Evolutionary conservation across 37 sponge, comb jelly and placozoan genomes (phyloP).

Genomic region (Chondrilla cf. caribensis): DNA sequence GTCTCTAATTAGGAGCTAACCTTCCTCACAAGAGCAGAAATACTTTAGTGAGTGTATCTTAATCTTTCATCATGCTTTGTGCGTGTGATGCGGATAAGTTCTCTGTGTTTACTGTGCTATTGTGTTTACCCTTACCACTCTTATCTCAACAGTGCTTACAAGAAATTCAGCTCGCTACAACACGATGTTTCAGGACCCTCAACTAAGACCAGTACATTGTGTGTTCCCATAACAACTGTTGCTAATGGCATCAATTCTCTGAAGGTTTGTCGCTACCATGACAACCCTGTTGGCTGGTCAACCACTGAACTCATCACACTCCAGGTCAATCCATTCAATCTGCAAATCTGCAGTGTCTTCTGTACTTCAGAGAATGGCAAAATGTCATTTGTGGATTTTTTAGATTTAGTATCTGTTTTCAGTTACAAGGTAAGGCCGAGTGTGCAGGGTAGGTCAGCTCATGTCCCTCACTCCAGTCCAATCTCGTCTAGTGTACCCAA

Average conservation of each 20-base stretch:
- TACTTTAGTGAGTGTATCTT: not conserved
- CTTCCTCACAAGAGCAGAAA: not conserved
- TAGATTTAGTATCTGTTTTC: not conserved
- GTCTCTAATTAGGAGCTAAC: not conserved
- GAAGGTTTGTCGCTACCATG: not conserved
- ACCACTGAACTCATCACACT: not conserved
- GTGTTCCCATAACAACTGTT: not conserved
- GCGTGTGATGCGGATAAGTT: not conserved
- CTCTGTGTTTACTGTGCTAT: not conserved
- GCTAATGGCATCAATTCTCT: not conserved
- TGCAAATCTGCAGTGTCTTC: not conserved
- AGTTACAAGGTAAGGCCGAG: not conserved
- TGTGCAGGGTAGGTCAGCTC: no score
- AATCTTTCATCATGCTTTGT: no score
- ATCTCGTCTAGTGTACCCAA: not conserved
- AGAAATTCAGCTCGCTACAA: not conserved
- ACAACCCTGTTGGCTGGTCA: not conserved
- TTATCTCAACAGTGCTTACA: not conserved
- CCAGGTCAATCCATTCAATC: not conserved
- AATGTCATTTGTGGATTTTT: not conserved
- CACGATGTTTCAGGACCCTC: not conserved
- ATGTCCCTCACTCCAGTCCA: no score
- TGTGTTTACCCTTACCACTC: not conserved
- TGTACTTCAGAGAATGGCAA: not conserved
- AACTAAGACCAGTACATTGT: not conserved